Evolutionary conservation across 2,113 vertebrate species (phyloP).

Genomic region (Amblyopsis rosae): DNA sequence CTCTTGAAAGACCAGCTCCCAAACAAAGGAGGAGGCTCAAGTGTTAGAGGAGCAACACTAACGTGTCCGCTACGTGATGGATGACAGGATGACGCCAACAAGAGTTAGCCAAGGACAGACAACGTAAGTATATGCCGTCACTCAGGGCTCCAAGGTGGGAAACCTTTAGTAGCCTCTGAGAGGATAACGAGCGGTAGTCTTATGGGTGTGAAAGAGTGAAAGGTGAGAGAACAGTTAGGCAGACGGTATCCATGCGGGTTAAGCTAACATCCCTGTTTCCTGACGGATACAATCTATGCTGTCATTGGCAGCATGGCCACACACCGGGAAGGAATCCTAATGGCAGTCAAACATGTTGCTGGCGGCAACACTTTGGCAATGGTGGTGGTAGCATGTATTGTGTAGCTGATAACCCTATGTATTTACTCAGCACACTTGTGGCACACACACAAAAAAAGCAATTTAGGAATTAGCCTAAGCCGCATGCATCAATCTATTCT

Average conservation of each 20-base stretch:
- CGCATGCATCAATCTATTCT: not conserved
- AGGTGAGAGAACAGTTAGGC: constrained; percentile 11
- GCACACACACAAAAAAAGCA: constrained; percentile 11
- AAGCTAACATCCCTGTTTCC: constrained; percentile 67
- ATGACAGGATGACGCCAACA: constrained; percentile 9
- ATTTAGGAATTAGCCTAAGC: not conserved
- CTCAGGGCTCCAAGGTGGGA: constrained; percentile 14
- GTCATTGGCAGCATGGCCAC: constrained; percentile 61
- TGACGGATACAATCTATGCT: constrained; percentile 55
- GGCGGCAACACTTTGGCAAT: constrained; percentile 3
- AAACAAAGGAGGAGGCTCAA: constrained; percentile 35
- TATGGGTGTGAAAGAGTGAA: not conserved
- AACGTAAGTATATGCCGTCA: not conserved
- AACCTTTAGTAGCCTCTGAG: not conserved
- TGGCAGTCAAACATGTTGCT: constrained; percentile 18
- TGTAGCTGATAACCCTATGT: constrained; percentile 8
- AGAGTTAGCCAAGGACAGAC: constrained; percentile 9
- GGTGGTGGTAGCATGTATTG: constrained; percentile 14
- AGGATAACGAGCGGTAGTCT: constrained; percentile 15
- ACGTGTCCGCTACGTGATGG: constrained; percentile 15
- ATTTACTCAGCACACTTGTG: not conserved
- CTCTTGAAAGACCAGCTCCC: constrained; percentile 11
- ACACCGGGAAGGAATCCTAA: constrained; percentile 30
- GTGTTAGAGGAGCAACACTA: constrained; percentile 16
- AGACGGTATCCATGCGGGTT: constrained; percentile 58